phyloP scores from a whole-genome alignment of 2,888 invertebrate genomes.

The Gasteruption jaculator region DNA sequence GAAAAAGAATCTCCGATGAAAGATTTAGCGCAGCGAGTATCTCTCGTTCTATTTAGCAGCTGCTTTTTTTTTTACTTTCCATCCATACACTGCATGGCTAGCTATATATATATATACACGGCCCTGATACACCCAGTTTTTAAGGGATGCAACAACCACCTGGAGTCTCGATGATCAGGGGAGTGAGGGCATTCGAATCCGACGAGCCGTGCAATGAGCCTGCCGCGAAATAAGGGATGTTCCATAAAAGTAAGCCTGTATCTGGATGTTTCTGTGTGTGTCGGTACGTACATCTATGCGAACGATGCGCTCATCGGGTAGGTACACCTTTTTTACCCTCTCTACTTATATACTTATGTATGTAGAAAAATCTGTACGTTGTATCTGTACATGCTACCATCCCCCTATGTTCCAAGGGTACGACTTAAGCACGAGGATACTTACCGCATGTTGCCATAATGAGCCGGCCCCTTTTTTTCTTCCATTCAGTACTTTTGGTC shows the following conservation, averaged over 20 bases:
- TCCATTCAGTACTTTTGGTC: conserved; percentile 33
- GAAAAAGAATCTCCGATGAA: not conserved
- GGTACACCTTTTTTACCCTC: conserved; percentile 3
- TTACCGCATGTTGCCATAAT: conserved; percentile 49
- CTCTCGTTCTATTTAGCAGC: conserved; percentile 8
- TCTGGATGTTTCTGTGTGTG: not conserved
- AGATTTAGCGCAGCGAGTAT: not conserved
- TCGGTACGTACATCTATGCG: not conserved
- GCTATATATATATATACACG: too few relatives aligned
- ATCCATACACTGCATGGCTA: not conserved
- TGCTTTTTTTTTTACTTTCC: conserved; percentile 6
- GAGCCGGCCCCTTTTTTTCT: conserved; percentile 32
- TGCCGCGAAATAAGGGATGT: conserved; percentile 48
- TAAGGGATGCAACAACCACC: conserved; percentile 42
- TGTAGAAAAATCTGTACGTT: conserved; percentile 8
- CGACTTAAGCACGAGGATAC: conserved; percentile 41
- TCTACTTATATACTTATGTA: conserved; percentile 2
- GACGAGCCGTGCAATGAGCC: conserved; percentile 48
- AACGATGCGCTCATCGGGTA: too few relatives aligned
- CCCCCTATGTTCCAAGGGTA: conserved; percentile 27
- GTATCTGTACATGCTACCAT: too few relatives aligned
- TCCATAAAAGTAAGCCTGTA: conserved; percentile 19
- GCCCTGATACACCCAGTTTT: too few relatives aligned
- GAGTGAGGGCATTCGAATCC: conserved; percentile 48
- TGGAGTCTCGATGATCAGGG: conserved; percentile 35